A percentile compares a stretch with the other conserved stretches of the same genome.
Conservation (phyloP, 2,888 invertebrate species). For the Schizaphis graminum region DNA sequence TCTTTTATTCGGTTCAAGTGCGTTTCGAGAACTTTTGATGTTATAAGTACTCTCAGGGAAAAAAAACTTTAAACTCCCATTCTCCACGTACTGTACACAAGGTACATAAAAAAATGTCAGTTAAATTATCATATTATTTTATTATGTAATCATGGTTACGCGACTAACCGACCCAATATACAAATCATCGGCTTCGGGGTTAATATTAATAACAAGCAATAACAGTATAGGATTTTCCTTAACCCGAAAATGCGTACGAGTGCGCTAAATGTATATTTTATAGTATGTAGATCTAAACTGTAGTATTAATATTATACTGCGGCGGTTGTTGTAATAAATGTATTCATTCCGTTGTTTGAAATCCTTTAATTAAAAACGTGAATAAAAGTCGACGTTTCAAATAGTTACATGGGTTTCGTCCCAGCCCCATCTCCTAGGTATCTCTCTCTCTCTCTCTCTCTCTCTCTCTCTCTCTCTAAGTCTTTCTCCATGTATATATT, state of each 20-base stretch:
- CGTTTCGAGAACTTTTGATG: conserved; percentile 42
- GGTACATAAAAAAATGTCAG: neutral
- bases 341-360: conserved; percentile 34
- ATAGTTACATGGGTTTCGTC: neutral
- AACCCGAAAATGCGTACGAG: neutral
- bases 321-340: conserved; percentile 15
- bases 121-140: conserved; percentile 23
- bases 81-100: neutral
- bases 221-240: neutral
- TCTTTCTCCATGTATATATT: neutral
- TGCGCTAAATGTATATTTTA: neutral
- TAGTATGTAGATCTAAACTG: neutral
- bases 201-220: neutral
- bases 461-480: too few relatives aligned
- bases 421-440: neutral
- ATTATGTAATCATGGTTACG: neutral
- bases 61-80: neutral
- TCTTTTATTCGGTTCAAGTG: conserved; percentile 63
- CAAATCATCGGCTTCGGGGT: neutral
- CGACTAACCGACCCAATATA: neutral
- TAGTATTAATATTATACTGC: neutral
- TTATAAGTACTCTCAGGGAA: neutral
- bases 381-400: conserved; percentile 26
- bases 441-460: too few relatives aligned
- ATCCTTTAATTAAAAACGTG: conserved; percentile 54